Conservation (phyloP, 2,888 invertebrate genomes). For the Ceratothoa steindachneri region DNA sequence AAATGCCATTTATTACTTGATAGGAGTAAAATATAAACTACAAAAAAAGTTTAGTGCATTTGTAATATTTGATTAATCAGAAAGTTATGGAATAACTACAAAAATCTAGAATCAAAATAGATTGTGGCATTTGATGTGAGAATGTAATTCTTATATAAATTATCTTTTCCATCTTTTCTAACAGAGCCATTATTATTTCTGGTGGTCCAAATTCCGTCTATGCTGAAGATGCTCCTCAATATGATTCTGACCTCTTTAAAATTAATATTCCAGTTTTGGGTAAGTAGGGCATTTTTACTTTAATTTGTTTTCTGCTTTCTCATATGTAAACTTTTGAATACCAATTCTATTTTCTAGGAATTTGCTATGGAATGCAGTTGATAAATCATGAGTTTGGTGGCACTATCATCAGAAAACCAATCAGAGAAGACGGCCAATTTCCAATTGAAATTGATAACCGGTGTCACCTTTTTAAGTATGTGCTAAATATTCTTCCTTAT, state of each 20-base stretch:
- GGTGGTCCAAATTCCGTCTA: conserved; percentile 98
- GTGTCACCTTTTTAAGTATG: conserved; percentile 88
- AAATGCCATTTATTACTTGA: too few species aligned
- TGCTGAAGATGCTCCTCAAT: conserved; percentile 85
- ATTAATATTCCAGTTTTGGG: conserved; percentile 87
- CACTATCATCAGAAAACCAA: conserved; percentile 76
- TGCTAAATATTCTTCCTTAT: too few species aligned
- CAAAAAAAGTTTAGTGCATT: too few species aligned
- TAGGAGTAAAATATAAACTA: too few species aligned
- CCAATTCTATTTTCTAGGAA: conserved; percentile 55
- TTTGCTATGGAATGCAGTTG: conserved; percentile 99
- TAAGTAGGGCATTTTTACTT: conserved; percentile 56
- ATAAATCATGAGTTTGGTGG: conserved; percentile 81
- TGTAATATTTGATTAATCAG: too few species aligned
- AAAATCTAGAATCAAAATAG: too few species aligned
- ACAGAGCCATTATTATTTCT: conserved; percentile 89
- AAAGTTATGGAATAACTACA: too few species aligned
- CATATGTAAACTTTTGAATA: too few species aligned
- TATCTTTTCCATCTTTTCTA: too few species aligned
- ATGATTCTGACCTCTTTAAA: conserved; percentile 92
- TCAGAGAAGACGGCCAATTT: conserved; percentile 91
- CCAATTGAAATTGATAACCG: conserved; percentile 80
- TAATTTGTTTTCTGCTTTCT: too few species aligned
- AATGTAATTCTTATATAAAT: too few species aligned
- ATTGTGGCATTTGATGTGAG: too few species aligned